Evolutionary conservation across 2,888 invertebrate genomes (phyloP).

Genomic region (Prenolepis imparis): DNA sequence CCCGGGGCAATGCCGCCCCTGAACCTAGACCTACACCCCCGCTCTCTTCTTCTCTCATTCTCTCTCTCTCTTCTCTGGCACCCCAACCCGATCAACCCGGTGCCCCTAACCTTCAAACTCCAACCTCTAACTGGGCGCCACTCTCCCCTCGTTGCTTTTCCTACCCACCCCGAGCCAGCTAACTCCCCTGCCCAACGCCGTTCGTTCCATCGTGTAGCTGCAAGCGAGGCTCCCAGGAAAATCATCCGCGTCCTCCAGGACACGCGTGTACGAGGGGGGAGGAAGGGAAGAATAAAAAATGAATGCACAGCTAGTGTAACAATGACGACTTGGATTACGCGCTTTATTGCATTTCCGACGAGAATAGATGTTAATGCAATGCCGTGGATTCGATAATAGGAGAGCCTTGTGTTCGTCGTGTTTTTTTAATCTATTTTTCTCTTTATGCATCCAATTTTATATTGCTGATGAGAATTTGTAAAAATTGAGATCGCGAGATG

Average conservation of each 20-base stretch:
- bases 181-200: slow-evolving; percentile 31
- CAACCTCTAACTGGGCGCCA: slow-evolving; percentile 49
- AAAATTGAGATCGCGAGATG: not conserved
- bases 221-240: slow-evolving; percentile 57
- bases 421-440: not conserved
- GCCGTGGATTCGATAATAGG: slow-evolving; percentile 19
- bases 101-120: slow-evolving; percentile 85
- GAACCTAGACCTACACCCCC: slow-evolving; percentile 85
- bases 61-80: slow-evolving; percentile 53
- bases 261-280: slow-evolving; percentile 21
- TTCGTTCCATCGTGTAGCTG: slow-evolving; percentile 48
- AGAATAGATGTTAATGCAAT: slow-evolving; percentile 38
- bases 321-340: slow-evolving; percentile 55
- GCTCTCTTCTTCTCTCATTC: slow-evolving; percentile 65
- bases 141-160: slow-evolving; percentile 31
- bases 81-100: slow-evolving; percentile 80
- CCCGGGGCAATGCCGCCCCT: slow-evolving; percentile 78
- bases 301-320: slow-evolving; percentile 35
- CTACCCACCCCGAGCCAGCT: slow-evolving; percentile 26
- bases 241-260: slow-evolving; percentile 44
- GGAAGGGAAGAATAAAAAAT: slow-evolving; percentile 26
- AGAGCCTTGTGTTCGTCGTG: not conserved
- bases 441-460: slow-evolving; percentile 2
- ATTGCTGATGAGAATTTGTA: slow-evolving; percentile 21
- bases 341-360: slow-evolving; percentile 49